Base-by-base conservation (phyloP, 2,113 vertebrate species). In the Petrocephalus zakoni region DNA sequence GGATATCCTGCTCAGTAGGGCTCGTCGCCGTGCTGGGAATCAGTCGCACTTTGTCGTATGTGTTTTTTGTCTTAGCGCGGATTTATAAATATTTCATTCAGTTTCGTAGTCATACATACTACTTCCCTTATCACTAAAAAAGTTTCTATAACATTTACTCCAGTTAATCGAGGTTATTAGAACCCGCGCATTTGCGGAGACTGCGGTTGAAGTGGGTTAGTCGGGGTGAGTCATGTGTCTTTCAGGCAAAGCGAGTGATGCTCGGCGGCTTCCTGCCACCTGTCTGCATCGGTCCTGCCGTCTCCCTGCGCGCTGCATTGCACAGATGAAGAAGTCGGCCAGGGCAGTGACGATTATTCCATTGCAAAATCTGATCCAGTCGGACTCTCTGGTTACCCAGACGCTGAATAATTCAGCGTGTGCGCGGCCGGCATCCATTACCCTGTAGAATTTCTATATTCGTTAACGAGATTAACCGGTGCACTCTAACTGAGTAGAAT, bases 391-490 rank as follows among this genome's bases (percentile, higher is more conserved):
- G 92, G 92, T 99, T 98, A 97, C 97, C 96, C 96, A 96, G 96
- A 96, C 95, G 81, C 92, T 99, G 94, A 98, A 99, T 99, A 97
- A 99, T 99, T 98, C 91, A 99, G 95, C 93, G 93, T 93, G 93
- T 93, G 93, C 96, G 96, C 89, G 94, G 96, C 95, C 95, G 96
- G 98, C 97, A 96, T 99, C 97, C 96, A 96, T 99, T 98, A 98
- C 98, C 96, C 94, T 94, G 94, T 85, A 95, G 95, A 96, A 96
- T 96, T 95, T 95, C 97, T 96, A 95, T 96, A 94, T 97, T 98
- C 98, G 98, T 98, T 98, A 98, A 96, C 95, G 93, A 97, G 96
- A 98, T 98, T 97, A 97, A 97, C 97, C 95, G 95, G 93, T 86
- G 90, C 91, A 90, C 93, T 72, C 85, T 68, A 85, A 64, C 81